Conservation (phyloP, 2,113 vertebrate genomes). For the Sisor rabdophorus region DNA sequence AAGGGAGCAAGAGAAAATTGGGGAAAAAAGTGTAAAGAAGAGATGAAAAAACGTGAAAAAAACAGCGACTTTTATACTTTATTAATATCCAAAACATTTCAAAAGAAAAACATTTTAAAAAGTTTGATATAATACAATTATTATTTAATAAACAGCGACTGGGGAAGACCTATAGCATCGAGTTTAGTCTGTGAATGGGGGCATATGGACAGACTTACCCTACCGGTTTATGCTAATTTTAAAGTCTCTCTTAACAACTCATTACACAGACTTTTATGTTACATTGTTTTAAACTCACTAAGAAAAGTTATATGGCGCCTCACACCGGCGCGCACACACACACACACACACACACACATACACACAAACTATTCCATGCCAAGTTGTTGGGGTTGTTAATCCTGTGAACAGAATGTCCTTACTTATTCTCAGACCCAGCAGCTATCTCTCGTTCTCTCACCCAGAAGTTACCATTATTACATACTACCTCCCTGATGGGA, state of each 20-base stretch:
- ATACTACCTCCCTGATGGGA: neutral
- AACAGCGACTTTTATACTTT: no score
- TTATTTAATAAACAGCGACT: neutral
- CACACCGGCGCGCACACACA: neutral
- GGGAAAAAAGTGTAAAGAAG: no score
- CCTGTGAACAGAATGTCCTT: slow-evolving; percentile 31
- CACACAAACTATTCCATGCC: slow-evolving; percentile 13
- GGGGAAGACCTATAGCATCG: neutral
- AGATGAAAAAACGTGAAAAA: no score
- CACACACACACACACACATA: neutral
- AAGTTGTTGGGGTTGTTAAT: slow-evolving; percentile 33
- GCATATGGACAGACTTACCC: neutral
- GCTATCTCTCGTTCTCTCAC: slow-evolving; percentile 23
- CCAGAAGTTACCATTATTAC: slow-evolving; percentile 17
- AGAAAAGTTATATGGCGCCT: neutral
- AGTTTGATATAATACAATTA: no score
- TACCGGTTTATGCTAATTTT: neutral
- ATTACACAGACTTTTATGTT: neutral
- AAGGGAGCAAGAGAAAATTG: no score
- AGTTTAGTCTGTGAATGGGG: neutral
- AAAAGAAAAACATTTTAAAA: no score
- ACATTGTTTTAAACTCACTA: neutral
- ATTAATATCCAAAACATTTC: no score
- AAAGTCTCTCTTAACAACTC: neutral
- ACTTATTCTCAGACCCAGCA: slow-evolving; percentile 24